Conservation (phyloP, 2,113 vertebrate species). For the Dendropsophus ebraccatus region DNA sequence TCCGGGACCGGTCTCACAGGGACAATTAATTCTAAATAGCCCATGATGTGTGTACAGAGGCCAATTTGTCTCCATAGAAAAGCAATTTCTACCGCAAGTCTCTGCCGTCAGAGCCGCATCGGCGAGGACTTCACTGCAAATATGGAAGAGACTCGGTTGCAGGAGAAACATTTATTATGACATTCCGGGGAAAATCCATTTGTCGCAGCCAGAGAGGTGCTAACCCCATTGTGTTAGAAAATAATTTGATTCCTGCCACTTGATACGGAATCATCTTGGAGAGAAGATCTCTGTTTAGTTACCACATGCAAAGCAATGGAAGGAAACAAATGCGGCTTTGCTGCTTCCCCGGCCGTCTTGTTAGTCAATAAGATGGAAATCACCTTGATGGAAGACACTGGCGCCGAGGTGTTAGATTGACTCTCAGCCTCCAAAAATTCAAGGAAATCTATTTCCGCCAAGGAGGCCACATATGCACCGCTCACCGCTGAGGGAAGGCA, state of each 20-base stretch:
- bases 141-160: conserved; percentile 15
- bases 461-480: not conserved
- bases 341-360: conserved; percentile 38
- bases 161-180: conserved; percentile 58
- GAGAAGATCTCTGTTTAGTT: conserved; percentile 41
- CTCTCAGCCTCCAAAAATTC: not conserved
- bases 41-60: not conserved
- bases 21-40: conserved; percentile 50
- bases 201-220: conserved; percentile 56
- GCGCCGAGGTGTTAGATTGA: not conserved
- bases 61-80: conserved; percentile 57
- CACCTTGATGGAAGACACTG: not conserved
- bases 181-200: conserved; percentile 58
- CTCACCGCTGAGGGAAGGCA: not conserved
- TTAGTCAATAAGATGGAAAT: not conserved
- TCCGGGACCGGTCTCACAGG: conserved; percentile 7
- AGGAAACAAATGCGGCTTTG: conserved; percentile 28
- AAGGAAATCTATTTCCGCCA: not conserved
- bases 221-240: conserved; percentile 65
- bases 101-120: conserved; percentile 44
- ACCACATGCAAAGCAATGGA: conserved; percentile 18
- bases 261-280: conserved; percentile 59
- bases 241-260: conserved; percentile 65
- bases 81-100: conserved; percentile 55
- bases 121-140: conserved; percentile 57